Evolutionary conservation across 2,113 vertebrate species (phyloP).

Genomic region (Xenus cinereus): DNA sequence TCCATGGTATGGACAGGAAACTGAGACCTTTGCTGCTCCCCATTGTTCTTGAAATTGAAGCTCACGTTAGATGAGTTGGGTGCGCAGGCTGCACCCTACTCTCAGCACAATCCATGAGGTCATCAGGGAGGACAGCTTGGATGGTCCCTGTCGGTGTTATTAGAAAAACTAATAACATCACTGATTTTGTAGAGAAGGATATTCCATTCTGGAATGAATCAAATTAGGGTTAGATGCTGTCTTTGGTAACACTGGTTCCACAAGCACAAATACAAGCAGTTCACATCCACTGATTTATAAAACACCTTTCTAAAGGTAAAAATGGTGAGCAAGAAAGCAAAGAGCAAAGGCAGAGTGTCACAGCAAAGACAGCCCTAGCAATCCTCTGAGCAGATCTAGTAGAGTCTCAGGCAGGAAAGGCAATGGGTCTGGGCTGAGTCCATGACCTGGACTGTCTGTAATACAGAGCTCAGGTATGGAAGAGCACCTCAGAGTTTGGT

Average conservation of each 20-base stretch:
- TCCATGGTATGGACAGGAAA: background rate
- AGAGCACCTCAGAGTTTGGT: background rate
- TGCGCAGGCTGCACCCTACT: too few relatives aligned
- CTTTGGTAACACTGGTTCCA: background rate
- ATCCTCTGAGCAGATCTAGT: background rate
- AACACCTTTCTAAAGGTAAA: background rate
- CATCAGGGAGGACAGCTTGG: background rate
- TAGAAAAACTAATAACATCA: background rate
- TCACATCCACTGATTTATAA: background rate
- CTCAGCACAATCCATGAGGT: accelerated
- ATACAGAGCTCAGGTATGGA: background rate
- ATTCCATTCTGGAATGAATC: background rate
- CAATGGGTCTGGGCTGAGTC: background rate
- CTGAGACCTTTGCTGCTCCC: background rate
- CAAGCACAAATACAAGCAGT: background rate
- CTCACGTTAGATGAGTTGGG: accelerated
- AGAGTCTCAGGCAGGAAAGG: background rate
- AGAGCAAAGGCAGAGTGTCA: background rate
- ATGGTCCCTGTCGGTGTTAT: too few relatives aligned
- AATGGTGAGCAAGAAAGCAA: background rate
- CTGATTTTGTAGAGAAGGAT: background rate
- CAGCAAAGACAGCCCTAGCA: background rate
- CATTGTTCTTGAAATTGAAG: accelerated
- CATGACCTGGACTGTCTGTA: background rate
- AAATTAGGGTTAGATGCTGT: background rate